phyloP scores from a whole-genome alignment of 2,797 vertebrate species.

The Anas flavirostris region DNA sequence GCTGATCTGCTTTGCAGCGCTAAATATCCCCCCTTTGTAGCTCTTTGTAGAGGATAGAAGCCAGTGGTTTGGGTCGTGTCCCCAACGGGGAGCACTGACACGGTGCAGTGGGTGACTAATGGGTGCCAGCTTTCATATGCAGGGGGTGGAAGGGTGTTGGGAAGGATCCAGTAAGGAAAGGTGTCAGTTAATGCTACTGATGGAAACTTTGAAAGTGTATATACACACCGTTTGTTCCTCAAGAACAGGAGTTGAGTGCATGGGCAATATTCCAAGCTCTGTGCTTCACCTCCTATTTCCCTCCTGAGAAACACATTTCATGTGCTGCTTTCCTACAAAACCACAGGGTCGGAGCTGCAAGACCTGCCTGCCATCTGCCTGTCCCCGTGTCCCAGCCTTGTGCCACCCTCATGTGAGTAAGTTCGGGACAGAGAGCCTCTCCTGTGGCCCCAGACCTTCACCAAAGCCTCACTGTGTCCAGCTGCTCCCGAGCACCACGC shows the following conservation, averaged over 20 bases:
- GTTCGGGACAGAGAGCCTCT: background rate
- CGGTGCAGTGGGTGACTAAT: background rate
- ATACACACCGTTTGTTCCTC: background rate
- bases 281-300: background rate
- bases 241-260: background rate
- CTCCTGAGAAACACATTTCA: background rate
- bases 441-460: background rate
- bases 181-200: background rate
- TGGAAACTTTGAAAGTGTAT: background rate
- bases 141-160: background rate
- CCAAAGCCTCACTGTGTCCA: background rate
- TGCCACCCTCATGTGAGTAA: accelerated
- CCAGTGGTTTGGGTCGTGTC: background rate
- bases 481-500: background rate
- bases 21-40: background rate
- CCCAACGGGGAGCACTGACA: background rate
- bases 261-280: background rate
- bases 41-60: background rate
- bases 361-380: background rate
- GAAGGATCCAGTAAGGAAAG: background rate
- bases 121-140: background rate
- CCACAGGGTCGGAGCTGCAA: background rate
- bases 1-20: background rate
- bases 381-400: background rate
- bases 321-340: background rate